phyloP scores from a whole-genome alignment of 2,888 invertebrate genomes.

The Hermodice carunculata region DNA sequence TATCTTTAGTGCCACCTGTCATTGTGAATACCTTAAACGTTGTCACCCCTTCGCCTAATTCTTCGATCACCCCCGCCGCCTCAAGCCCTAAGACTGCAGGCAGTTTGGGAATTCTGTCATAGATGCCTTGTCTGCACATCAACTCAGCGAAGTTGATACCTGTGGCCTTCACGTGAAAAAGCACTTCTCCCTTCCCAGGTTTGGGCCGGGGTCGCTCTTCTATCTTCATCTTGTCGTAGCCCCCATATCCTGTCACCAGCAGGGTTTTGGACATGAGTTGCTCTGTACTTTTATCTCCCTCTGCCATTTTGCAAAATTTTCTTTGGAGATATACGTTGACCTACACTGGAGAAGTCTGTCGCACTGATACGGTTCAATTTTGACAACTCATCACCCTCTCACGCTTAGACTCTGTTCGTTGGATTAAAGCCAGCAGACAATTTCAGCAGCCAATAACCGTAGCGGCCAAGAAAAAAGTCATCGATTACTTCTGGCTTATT shows the following conservation, averaged over 20 bases:
- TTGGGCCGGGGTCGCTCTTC: slow-evolving; percentile 14
- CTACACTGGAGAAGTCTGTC: no score
- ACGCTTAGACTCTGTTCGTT: no score
- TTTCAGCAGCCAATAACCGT: no score
- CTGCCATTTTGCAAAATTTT: no score
- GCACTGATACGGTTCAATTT: no score
- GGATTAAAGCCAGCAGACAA: no score
- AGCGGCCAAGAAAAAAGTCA: no score
- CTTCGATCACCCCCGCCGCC: slow-evolving; percentile 24
- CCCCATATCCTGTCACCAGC: slow-evolving; percentile 28
- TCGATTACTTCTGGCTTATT: no score
- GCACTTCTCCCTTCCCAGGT: slow-evolving; percentile 26
- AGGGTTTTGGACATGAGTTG: slow-evolving; percentile 34
- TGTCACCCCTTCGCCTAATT: slow-evolving; percentile 28
- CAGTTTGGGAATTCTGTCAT: slow-evolving; percentile 19
- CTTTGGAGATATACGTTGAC: no score
- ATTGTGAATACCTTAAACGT: slow-evolving; percentile 60
- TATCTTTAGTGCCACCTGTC: no score
- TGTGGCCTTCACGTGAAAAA: slow-evolving; percentile 33
- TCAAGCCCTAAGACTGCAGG: slow-evolving; percentile 32
- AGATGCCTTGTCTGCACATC: slow-evolving; percentile 31
- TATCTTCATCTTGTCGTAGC: slow-evolving; percentile 35
- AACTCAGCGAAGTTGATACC: slow-evolving; percentile 38
- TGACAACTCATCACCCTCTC: no score
- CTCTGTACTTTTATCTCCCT: no score